Conservation (phyloP, 2,797 vertebrate genomes). For the Onychomys leucogaster region DNA sequence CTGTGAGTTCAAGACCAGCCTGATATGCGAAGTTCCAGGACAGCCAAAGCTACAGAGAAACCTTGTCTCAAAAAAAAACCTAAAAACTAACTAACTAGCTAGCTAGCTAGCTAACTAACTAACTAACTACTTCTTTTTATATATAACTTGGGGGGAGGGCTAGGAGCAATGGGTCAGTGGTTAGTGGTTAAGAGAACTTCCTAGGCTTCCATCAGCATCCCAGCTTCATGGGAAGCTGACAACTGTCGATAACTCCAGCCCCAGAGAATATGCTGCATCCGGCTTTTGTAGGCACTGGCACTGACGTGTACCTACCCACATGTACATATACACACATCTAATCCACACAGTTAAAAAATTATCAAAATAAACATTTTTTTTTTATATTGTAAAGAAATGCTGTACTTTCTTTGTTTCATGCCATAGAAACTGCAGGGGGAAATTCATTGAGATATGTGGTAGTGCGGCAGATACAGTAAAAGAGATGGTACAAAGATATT, state of each 20-base stretch:
- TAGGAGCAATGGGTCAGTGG: no score
- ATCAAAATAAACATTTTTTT: background rate
- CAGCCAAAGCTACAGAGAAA: no score
- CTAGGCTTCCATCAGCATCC: background rate
- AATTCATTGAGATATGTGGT: background rate
- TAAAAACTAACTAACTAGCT: no score
- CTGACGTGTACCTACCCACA: background rate
- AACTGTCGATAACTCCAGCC: background rate
- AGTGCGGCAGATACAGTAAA: background rate
- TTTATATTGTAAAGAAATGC: background rate
- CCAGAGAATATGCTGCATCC: background rate
- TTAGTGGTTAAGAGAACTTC: background rate
- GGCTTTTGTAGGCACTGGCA: background rate
- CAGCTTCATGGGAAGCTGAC: background rate
- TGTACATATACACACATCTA: background rate
- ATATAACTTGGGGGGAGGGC: no score
- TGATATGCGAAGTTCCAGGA: no score
- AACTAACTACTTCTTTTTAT: no score
- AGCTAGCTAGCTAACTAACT: no score
- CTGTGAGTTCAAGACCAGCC: no score
- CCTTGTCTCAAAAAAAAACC: no score
- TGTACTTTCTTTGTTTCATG: constrained; percentile 5
- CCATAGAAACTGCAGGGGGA: background rate
- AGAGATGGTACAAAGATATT: background rate
- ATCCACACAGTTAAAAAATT: background rate